Percentiles rank a stretch among this genome's conserved stretches.
These are phyloP conservation scores for Ciconia nigra DNA, from an alignment of 2,797 vertebrate species.

Conservation along the genomic window DNA sequence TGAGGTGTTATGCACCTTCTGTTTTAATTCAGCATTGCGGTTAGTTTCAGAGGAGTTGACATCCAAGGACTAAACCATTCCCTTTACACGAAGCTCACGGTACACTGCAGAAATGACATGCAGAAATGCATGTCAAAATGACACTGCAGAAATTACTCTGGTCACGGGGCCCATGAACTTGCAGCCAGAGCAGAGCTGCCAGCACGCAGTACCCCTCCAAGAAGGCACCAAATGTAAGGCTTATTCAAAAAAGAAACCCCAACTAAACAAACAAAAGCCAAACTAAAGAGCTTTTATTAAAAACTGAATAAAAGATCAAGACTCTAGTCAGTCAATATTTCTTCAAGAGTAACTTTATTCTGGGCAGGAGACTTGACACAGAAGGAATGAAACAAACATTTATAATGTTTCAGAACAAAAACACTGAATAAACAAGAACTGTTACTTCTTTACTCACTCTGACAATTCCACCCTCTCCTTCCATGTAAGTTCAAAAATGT, in stretches of 20 bases:
- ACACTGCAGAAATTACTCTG: accelerated
- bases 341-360: constrained; percentile 69
- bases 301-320: neutral
- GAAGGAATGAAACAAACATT: neutral
- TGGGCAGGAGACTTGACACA: constrained; percentile 38
- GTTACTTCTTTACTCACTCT: neutral
- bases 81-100: neutral
- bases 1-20: accelerated
- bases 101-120: accelerated
- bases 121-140: no score
- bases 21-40: neutral
- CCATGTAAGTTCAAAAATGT: neutral
- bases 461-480: neutral
- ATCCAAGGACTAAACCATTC: accelerated
- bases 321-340: neutral
- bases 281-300: neutral
- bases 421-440: neutral
- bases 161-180: accelerated
- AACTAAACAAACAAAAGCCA: neutral
- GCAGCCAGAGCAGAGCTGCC: neutral
- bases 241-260: neutral
- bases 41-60: neutral
- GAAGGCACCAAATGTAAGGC: neutral
- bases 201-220: accelerated
- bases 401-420: neutral